Conservation (phyloP, 1,140 invertebrate genomes). For the Drosophila eugracilis region DNA sequence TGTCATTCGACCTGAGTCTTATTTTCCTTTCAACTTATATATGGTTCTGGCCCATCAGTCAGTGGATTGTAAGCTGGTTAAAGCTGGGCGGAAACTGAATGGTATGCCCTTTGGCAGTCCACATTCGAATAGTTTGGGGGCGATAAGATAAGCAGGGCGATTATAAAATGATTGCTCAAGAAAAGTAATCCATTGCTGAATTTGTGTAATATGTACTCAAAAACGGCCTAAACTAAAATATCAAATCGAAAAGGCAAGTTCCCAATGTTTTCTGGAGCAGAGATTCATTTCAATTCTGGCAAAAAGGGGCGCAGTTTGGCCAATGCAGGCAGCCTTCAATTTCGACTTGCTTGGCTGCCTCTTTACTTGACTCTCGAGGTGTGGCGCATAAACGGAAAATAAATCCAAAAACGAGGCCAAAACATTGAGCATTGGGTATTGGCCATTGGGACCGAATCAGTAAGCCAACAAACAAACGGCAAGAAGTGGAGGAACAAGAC, state of each 20-base stretch:
- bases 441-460: slow-evolving; percentile 39
- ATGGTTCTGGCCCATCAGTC: slow-evolving; percentile 10
- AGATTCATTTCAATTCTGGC: slow-evolving; percentile 30
- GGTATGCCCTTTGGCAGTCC: background rate
- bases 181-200: slow-evolving; percentile 10
- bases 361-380: slow-evolving; percentile 28
- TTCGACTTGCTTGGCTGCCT: slow-evolving; percentile 56
- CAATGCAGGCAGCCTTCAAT: slow-evolving; percentile 55
- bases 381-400: slow-evolving; percentile 36
- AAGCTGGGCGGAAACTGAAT: slow-evolving; percentile 10
- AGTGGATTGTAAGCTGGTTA: slow-evolving; percentile 1
- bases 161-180: slow-evolving; percentile 35
- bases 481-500: slow-evolving; percentile 10
- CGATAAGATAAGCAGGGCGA: slow-evolving; percentile 46
- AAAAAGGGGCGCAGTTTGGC: slow-evolving; percentile 3
- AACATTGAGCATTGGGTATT: slow-evolving; percentile 38
- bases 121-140: background rate
- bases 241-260: too few species aligned
- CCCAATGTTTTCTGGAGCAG: slow-evolving; percentile 41
- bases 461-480: slow-evolving; percentile 27
- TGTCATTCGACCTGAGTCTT: slow-evolving; percentile 15
- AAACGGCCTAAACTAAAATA: too few species aligned
- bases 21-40: background rate
- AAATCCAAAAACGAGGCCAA: slow-evolving; percentile 51
- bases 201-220: background rate